These are phyloP conservation scores for Caranx melampygus DNA, from an alignment of 2,113 vertebrate genomes.

Conservation along the genomic window DNA sequence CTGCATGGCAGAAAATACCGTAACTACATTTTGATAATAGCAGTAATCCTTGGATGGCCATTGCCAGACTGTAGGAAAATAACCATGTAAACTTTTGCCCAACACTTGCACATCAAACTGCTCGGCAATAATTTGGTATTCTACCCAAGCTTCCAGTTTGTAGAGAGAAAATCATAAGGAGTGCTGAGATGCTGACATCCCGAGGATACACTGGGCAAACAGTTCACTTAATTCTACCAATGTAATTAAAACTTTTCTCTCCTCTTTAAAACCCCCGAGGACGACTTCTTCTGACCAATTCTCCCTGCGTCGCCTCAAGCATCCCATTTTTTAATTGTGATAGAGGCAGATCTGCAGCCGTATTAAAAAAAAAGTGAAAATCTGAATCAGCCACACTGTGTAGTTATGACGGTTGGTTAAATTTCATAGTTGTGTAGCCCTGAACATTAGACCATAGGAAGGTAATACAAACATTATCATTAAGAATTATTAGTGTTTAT, in stretches of 20 bases:
- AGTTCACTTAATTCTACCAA: conserved; percentile 14
- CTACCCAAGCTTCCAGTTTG: not conserved
- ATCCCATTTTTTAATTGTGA: conserved; percentile 40
- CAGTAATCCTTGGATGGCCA: not conserved
- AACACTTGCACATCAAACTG: not conserved
- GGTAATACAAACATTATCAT: not conserved
- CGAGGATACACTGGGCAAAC: conserved; percentile 41
- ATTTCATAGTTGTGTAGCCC: not conserved
- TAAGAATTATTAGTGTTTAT: not conserved
- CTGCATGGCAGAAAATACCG: not conserved
- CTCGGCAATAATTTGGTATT: not conserved
- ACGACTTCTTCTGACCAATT: not conserved
- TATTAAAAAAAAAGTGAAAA: not conserved
- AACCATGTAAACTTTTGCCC: not conserved
- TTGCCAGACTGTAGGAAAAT: conserved; percentile 1
- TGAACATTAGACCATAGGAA: not conserved
- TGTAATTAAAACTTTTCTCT: conserved; percentile 51
- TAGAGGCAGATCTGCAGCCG: conserved; percentile 11
- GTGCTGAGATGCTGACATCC: conserved; percentile 21
- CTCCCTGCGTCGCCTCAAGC: conserved; percentile 14
- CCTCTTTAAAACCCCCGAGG: conserved; percentile 19
- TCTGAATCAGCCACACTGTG: not conserved
- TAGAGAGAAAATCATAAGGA: conserved; percentile 1
- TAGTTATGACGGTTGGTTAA: not conserved
- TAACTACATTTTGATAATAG: not conserved